Percentiles rank a stretch among this genome's conserved stretches.
phyloP scores from a whole-genome alignment of 2,113 vertebrate species.

The Scopus umbretta region DNA sequence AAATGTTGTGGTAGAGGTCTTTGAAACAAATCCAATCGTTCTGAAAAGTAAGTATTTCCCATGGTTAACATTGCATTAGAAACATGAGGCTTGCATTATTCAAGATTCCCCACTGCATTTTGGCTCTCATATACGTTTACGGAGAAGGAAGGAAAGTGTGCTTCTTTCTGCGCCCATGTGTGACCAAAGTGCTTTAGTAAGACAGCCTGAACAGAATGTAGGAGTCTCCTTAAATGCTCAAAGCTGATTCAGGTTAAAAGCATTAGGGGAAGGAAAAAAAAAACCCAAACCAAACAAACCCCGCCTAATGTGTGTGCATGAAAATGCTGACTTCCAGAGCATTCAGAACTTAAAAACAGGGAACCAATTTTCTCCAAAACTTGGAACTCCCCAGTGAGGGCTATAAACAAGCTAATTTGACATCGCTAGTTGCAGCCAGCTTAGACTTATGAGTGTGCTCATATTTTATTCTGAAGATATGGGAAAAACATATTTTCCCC shows the following conservation, averaged over 20 bases:
- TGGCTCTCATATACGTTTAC: neutral
- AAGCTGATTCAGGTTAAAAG: conserved; percentile 58
- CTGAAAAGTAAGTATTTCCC: neutral
- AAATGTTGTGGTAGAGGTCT: neutral
- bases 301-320: neutral
- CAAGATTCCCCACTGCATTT: neutral
- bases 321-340: conserved; percentile 25
- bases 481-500: conserved; percentile 61
- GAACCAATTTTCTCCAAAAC: conserved; percentile 50
- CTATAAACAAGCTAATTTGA: conserved; percentile 70
- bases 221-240: conserved; percentile 20
- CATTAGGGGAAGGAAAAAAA: neutral
- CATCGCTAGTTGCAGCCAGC: conserved; percentile 38
- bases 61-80: neutral
- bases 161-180: neutral
- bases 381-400: conserved; percentile 49
- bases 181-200: conserved; percentile 44
- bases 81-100: conserved; percentile 13
- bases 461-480: conserved; percentile 63
- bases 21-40: neutral
- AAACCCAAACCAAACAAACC: neutral
- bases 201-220: neutral
- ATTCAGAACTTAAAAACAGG: conserved; percentile 33
- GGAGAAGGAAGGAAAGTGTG: neutral
- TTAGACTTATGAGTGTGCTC: conserved; percentile 58